phyloP scores from a whole-genome alignment of 2,113 vertebrate species.

The Corythoichthys haematopterus region DNA sequence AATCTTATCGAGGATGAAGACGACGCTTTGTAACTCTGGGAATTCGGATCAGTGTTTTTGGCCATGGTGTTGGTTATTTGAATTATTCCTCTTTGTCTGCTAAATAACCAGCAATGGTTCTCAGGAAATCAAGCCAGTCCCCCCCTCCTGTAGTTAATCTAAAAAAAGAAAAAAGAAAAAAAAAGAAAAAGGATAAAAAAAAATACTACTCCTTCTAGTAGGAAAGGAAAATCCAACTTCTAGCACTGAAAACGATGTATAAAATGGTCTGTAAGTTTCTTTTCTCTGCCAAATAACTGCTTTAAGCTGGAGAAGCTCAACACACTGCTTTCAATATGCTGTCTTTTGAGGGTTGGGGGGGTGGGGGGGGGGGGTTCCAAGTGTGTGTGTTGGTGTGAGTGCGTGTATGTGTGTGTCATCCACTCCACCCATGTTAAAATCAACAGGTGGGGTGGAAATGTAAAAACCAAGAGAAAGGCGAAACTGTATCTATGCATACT shows the following conservation, averaged over 20 bases:
- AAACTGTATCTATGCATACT: conserved; percentile 98
- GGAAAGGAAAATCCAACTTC: conserved; percentile 87
- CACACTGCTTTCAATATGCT: conserved; percentile 87
- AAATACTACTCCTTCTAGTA: conserved; percentile 81
- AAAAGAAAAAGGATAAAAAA: background rate
- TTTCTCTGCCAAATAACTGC: conserved; percentile 95
- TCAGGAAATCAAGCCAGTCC: conserved; percentile 97
- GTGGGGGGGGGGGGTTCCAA: conserved; percentile 71
- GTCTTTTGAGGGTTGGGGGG: conserved; percentile 82
- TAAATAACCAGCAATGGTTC: conserved; percentile 98
- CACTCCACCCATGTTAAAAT: conserved; percentile 52
- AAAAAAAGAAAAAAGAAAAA: conserved; percentile 23
- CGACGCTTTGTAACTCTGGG: conserved; percentile 98
- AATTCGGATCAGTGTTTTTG: conserved; percentile 97
- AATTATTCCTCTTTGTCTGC: conserved; percentile 88
- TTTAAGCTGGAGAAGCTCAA: conserved; percentile 92
- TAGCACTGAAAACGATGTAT: conserved; percentile 93
- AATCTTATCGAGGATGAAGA: conserved; percentile 82
- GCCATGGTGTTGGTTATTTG: conserved; percentile 86
- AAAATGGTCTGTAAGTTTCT: conserved; percentile 82
- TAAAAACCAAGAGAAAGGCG: conserved; percentile 78
- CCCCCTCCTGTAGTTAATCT: conserved; percentile 65
- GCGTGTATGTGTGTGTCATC: conserved; percentile 71
- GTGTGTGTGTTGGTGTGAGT: conserved; percentile 66
- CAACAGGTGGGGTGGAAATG: conserved; percentile 59